These are phyloP conservation scores for Zosterops japonicus DNA, from an alignment of 2,113 vertebrate genomes.

Conservation along the genomic window DNA sequence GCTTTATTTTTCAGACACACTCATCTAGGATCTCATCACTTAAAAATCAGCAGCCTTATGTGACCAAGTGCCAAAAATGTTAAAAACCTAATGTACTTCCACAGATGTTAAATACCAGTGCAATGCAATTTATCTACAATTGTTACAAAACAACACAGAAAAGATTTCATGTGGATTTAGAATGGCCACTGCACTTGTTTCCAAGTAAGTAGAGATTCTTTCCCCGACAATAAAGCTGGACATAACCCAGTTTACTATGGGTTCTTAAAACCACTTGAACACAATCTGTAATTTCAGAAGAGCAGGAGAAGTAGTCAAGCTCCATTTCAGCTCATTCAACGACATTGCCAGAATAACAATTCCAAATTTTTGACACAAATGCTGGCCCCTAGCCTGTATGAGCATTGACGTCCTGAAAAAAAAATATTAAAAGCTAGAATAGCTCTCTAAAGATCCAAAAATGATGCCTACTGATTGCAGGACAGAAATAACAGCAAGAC, in stretches of 20 bases:
- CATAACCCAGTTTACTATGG: not conserved
- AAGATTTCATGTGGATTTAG: not conserved
- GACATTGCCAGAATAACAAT: not conserved
- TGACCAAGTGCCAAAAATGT: not conserved
- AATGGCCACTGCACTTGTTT: not conserved
- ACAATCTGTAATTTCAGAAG: not conserved
- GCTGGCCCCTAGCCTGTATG: not conserved
- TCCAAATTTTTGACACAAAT: not conserved
- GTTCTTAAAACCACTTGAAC: not conserved
- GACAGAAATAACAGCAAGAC: not conserved
- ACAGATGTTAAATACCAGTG: not conserved
- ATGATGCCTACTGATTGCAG: not conserved
- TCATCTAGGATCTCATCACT: not conserved
- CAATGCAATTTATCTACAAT: not conserved
- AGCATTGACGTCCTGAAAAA: not conserved
- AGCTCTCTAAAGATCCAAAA: not conserved
- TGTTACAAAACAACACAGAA: not conserved
- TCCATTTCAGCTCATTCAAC: not conserved
- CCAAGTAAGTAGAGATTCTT: not conserved
- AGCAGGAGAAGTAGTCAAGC: not conserved
- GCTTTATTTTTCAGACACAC: not conserved
- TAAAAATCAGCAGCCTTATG: not conserved
- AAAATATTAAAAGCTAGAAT: not conserved
- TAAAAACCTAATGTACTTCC: not conserved
- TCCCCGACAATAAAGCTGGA: not conserved